Base-by-base conservation (phyloP, 2,797 vertebrate species). In the Tiaroga cobitis region DNA sequence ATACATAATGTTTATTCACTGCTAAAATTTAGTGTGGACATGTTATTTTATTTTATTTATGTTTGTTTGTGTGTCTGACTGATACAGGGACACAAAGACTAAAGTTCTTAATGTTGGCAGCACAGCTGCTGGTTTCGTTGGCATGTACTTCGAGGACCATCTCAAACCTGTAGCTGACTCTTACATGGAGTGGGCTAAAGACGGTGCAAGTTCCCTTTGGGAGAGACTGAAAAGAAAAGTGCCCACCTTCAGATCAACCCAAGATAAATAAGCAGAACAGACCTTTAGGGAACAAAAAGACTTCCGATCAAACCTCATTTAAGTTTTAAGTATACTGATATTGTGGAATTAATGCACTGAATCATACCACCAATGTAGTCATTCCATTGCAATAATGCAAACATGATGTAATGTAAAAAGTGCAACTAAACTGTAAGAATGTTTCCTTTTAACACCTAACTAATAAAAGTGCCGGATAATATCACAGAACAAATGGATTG, bases 111-210 rank as follows among this genome's bases (percentile, higher is more conserved):
- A 0, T 3, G 5, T 68, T 2, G 89, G 92, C 11, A 85, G 2
- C 8, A 0, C 29, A 0, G 80, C 87, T 8, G 0, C 73, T 29
- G 91, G 24, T 5, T 91, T 88, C 0, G 16, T 82, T 51, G 88
- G 21, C 0, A 26, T 90, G 78, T 95, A 93, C 88, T 95, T 94
- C 24, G 91, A 93, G 63, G 95, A 95, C 13, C 91, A 94, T 88
- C 77, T 96, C 80, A 90, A 95, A 49, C 89, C 93, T 2, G 49
- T 88, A 65, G 72, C 91, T 4, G 74, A 87, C 24, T 80, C 85
- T 32, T 95, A 93, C 24, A 0, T 81, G 3, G 43, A 90, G 13
- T 94, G 94, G 94, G 91, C 90, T 54, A 91, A 87, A 11, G 19
- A 54, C 6, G 2, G 90, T 61, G 88, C 65, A 74, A 69, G n/a